Evolutionary conservation across 2,888 invertebrate genomes (phyloP), one percentile per base, ranked within the genome.

Genomic region (Carterocephalus palaemon): DNA sequence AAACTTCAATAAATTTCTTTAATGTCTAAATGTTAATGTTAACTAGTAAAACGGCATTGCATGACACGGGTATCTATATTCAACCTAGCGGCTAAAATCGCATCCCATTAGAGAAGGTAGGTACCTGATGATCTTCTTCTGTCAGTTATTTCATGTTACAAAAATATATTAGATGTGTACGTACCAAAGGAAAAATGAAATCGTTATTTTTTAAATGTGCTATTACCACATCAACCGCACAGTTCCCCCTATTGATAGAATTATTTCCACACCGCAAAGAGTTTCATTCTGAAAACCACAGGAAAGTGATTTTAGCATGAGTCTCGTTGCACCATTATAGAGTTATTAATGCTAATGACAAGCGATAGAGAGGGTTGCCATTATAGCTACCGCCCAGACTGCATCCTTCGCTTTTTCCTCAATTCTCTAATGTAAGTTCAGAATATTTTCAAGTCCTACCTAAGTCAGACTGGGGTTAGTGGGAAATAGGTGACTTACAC

Each of bases 281-380:
- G 66, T 62, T 73, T 73, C 73, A 71, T 75, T 64, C 57, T 51
- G 50, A 48, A 60, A 62, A 83, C 84, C 84, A 66, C 84, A 83
- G 67, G 67, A 64, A 67, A 69, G 64, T 67, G 62, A 64, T 67
- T 72, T 64, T 54, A 51, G 56, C 60, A 56, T 66, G 67, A 62
- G 62, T 67, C 65, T 65, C 57, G 47, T 48, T 43, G 50, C 52
- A 60, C 58, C 56, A 59, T 67, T 74, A 75, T 76, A 74, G 75
- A 78, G 80, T 80, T 81, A 82, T 83, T 83, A 83, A 70, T 65
- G 66, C 66, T 83, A 82, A 83, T 81, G 75, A 72, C 64, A 61
- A 56, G 51, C 58, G 57, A 62, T 64, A 54, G 59, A 65, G 62
- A 69, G 67, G 68, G 70, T 66, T 43, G 54, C 67, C 54, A 67